phyloP scores from a whole-genome alignment of 2,888 invertebrate species.

The Drosophila colorata region DNA sequence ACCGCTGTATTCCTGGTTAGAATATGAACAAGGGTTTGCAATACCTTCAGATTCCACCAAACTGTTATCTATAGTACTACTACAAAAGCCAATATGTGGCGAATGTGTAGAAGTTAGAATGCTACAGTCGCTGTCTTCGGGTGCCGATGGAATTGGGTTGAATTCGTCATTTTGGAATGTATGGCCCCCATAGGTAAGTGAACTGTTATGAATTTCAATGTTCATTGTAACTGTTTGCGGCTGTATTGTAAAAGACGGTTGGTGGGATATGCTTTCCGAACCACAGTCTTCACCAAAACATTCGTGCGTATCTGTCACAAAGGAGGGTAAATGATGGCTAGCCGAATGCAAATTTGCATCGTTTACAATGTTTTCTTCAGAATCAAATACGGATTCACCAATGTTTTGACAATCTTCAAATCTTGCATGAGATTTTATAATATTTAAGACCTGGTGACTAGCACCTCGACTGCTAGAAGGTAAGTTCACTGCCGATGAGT shows the following conservation, averaged over 20 bases:
- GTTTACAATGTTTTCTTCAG: constrained; percentile 82
- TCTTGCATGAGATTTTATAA: constrained; percentile 27
- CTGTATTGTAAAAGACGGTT: constrained; percentile 48
- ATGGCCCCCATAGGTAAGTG: constrained; percentile 63
- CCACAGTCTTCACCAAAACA: constrained; percentile 64
- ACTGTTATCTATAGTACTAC: constrained; percentile 44
- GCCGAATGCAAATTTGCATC: constrained; percentile 84
- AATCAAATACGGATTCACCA: constrained; percentile 71
- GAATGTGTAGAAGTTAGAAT: constrained; percentile 75
- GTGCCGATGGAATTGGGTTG: constrained; percentile 70
- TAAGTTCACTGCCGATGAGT: constrained; percentile 47
- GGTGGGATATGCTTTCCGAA: constrained; percentile 56
- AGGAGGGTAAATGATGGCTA: constrained; percentile 75
- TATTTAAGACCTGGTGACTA: constrained; percentile 37
- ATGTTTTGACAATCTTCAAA: constrained; percentile 60
- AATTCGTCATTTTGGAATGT: constrained; percentile 80
- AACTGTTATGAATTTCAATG: constrained; percentile 80
- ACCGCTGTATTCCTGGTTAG: constrained; percentile 62
- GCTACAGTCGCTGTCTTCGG: constrained; percentile 79
- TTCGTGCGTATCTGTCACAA: constrained; percentile 59
- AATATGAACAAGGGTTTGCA: constrained; percentile 55
- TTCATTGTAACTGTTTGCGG: constrained; percentile 83
- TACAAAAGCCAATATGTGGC: constrained; percentile 68
- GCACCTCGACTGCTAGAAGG: constrained; percentile 26
- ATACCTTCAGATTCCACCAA: constrained; percentile 67